These are phyloP conservation scores for Cyprinodon brontotheroides DNA, from an alignment of 2,113 vertebrate genomes.

Conservation along the genomic window DNA sequence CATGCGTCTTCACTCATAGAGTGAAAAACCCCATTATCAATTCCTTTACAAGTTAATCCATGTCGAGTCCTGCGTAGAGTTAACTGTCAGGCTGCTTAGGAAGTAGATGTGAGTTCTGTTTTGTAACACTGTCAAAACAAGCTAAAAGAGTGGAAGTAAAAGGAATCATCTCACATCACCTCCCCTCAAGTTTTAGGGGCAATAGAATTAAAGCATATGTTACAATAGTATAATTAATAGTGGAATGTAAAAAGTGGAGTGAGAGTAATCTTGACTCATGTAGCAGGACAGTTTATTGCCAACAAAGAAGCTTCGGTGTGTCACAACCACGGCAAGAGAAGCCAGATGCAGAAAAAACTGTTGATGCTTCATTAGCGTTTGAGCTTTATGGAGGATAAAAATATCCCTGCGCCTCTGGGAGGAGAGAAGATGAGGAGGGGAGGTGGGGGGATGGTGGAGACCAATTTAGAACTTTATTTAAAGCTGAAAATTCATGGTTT, in stretches of 20 bases:
- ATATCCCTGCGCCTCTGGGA: constrained; percentile 70
- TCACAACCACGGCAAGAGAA: constrained; percentile 13
- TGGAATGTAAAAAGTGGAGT: neutral
- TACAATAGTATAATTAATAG: neutral
- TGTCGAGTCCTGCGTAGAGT: neutral
- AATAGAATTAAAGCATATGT: constrained; percentile 3
- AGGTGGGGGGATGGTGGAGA: constrained; percentile 27
- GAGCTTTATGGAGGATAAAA: constrained; percentile 68
- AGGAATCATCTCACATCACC: constrained; percentile 10
- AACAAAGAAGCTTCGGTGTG: constrained; percentile 1
- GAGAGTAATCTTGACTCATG: neutral
- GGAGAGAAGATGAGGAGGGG: constrained; percentile 37
- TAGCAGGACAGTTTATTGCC: constrained; percentile 8
- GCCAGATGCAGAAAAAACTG: constrained; percentile 34
- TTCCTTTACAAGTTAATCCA: neutral
- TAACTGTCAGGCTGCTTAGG: neutral
- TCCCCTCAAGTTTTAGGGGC: neutral
- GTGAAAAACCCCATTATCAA: neutral
- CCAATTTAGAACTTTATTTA: constrained; percentile 1
- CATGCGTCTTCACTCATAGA: neutral
- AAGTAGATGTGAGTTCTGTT: constrained; percentile 8
- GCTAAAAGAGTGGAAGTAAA: constrained; percentile 33
- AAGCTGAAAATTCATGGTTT: constrained; percentile 5
- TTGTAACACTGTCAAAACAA: constrained; percentile 10
- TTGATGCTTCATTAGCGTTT: constrained; percentile 69